Evolutionary conservation across 2,888 invertebrate species (phyloP), one percentile per base, ranked within the genome.

Genomic region (Carpatolechia fugitivella): DNA sequence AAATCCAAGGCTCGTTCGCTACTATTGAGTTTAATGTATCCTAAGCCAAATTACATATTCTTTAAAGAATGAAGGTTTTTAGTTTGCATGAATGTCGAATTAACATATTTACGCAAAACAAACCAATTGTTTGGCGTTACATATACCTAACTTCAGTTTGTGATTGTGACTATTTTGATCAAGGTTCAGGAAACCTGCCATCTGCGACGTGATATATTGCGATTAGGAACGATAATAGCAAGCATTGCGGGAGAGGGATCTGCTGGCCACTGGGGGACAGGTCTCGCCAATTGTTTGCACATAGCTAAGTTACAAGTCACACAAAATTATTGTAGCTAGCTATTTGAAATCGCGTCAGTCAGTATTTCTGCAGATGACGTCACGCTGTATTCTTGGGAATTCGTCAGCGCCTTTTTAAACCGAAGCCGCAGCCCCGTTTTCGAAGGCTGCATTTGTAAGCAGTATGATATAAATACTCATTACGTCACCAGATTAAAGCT

Each of bases 361-460:
- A n/a, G 13, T 10, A 38, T 38, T 38, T 38, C 13, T n/a, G 33
- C 11, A n/a, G 30, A 24, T 56, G 55, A 57, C 54, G 56, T 57
- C 55, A 57, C 35, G 30, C 58, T 53, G 67, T 69, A 69, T 63
- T 70, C 69, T 58, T 47, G 55, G 56, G 64, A 60, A 62, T 56
- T 59, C 65, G 70, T 76, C 75, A 73, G 53, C 61, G 51, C 58
- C 64, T 62, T 67, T 66, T 48, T 53, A 20, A 24, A 56, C 6
- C 24, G n/a, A n/a, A 63, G 60, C 62, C 59, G 63, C 49, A 54
- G 36, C 60, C 58, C 57, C 58, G 55, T 62, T 65, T 63, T 29
- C 57, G 56, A 70, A 70, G 69, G 64, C 54, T 68, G 62, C 59
- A 60, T 60, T 63, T 63, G 64, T 71, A 65, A 48, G 51, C 44